Evolutionary conservation across 2,888 invertebrate genomes (phyloP).

Genomic region (Phyto melanocephala): DNA sequence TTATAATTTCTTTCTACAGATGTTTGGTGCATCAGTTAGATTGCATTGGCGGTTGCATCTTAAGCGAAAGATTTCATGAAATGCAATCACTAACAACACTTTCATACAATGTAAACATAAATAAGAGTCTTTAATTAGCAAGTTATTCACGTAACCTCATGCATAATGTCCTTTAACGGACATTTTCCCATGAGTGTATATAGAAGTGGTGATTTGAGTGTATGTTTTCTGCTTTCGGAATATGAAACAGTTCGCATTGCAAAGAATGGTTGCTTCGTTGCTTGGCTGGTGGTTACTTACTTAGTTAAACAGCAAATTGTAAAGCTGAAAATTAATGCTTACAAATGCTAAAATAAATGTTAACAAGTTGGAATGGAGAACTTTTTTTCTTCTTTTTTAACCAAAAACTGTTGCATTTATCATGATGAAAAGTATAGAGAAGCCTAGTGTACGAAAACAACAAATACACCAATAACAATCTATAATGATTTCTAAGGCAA

Average conservation of each 20-base stretch:
- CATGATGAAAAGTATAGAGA: slow-evolving; percentile 55
- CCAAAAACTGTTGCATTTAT: slow-evolving; percentile 50
- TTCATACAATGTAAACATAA: neutral
- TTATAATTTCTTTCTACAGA: too few species aligned
- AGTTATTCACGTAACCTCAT: neutral
- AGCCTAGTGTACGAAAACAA: slow-evolving; percentile 10
- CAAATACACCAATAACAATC: neutral
- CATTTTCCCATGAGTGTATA: slow-evolving; percentile 49
- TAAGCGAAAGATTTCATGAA: neutral
- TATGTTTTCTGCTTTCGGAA: neutral
- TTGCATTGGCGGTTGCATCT: too few species aligned
- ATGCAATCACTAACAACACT: neutral
- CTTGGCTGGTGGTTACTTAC: slow-evolving; percentile 33
- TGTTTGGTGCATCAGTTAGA: too few species aligned
- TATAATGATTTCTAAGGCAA: slow-evolving; percentile 56
- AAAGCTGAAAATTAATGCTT: slow-evolving; percentile 66
- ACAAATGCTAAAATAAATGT: slow-evolving; percentile 66
- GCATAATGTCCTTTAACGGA: slow-evolving; percentile 25
- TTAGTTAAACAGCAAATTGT: slow-evolving; percentile 58
- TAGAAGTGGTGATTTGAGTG: slow-evolving; percentile 44
- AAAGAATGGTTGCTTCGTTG: slow-evolving; percentile 34
- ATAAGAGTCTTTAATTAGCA: slow-evolving; percentile 16
- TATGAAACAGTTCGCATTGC: slow-evolving; percentile 38
- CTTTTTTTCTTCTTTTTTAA: slow-evolving; percentile 1
- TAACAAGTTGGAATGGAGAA: slow-evolving; percentile 63